Evolutionary conservation across 2,797 vertebrate genomes (phyloP).

Genomic region (Epinephelus coioides): DNA sequence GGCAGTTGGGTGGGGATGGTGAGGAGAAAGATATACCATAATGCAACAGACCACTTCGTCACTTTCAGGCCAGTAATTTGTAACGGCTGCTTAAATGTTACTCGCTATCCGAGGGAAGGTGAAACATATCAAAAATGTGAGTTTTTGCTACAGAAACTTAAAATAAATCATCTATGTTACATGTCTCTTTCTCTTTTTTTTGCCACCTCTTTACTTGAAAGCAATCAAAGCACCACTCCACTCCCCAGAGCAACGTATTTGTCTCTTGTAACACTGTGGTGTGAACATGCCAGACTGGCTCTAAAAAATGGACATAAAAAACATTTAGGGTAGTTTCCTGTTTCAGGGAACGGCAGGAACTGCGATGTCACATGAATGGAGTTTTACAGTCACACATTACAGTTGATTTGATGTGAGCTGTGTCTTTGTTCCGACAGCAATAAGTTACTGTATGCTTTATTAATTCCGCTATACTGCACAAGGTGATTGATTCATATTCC

Average conservation of each 20-base stretch:
- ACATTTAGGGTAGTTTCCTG: background rate
- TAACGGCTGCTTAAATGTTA: slow-evolving; percentile 68
- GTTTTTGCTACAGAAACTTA: slow-evolving; percentile 34
- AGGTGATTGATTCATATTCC: slow-evolving; percentile 54
- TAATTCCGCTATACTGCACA: slow-evolving; percentile 42
- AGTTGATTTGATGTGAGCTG: slow-evolving; percentile 14
- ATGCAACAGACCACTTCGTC: slow-evolving; percentile 47
- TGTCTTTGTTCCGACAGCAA: slow-evolving; percentile 29
- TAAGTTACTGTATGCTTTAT: slow-evolving; percentile 37
- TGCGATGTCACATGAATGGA: background rate
- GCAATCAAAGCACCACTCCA: slow-evolving; percentile 36
- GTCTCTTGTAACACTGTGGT: slow-evolving; percentile 17
- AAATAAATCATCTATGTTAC: slow-evolving; percentile 35
- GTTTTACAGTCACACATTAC: background rate
- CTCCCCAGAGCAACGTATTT: slow-evolving; percentile 31
- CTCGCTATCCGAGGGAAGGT: slow-evolving; percentile 24
- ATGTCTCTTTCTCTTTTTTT: background rate
- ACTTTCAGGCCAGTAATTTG: slow-evolving; percentile 60
- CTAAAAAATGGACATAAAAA: slow-evolving; percentile 16
- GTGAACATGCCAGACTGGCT: slow-evolving; percentile 9
- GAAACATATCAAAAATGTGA: slow-evolving; percentile 19
- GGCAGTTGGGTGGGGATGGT: background rate
- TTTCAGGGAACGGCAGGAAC: slow-evolving; percentile 6
- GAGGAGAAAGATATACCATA: slow-evolving; percentile 45
- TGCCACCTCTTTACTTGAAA: slow-evolving; percentile 38